Evolutionary conservation across 1,140 invertebrate genomes (phyloP), one percentile per base, ranked within the genome.

Genomic region (Scaptomyza hsui): DNA sequence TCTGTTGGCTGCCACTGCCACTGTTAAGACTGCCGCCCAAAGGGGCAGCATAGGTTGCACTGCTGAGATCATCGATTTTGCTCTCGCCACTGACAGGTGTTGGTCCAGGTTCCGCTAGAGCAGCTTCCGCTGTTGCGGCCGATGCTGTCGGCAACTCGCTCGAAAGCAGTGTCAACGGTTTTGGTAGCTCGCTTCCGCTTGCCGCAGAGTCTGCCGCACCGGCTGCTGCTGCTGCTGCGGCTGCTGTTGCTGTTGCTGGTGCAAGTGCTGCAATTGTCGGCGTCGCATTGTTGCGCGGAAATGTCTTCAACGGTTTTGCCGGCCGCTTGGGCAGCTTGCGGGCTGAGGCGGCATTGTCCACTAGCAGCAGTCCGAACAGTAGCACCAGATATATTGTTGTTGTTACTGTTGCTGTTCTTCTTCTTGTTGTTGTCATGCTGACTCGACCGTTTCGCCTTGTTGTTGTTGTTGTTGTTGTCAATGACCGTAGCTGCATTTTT

Each of bases 11-110:
- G 26, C 26, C 9, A 7, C 26, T 29, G 7, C 0, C 1, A 7
- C 26, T 24, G 24, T 6, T 5, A n/a, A n/a, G n/a, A 67, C 65
- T 86, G 67, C 60, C 82, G 90, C 96, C 95, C 73, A 95, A 44
- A 37, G 68, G 57, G 44, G 65, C 52, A 48, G 52, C 53, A 9
- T 29, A 9, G 61, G 60, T 59, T 56, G 44, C 55, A 47, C 26
- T 21, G 9, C 35, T 21, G 9, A 61, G 70, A 71, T 79, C 70
- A 73, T 73, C 71, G 64, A 47, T 61, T 60, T 73, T 73, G 75
- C 56, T 67, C 56, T 75, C 72, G 76, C 61, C 64, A 56, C 59
- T 60, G 57, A 42, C 65, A 52, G 65, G 64, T 70, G 62, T 78
- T 37, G 77, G 59, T 60, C 52, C 74, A 57, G 78, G 60, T 68